Evolutionary conservation across 2,797 vertebrate species (phyloP).

Genomic region (Melanogrammus aeglefinus): DNA sequence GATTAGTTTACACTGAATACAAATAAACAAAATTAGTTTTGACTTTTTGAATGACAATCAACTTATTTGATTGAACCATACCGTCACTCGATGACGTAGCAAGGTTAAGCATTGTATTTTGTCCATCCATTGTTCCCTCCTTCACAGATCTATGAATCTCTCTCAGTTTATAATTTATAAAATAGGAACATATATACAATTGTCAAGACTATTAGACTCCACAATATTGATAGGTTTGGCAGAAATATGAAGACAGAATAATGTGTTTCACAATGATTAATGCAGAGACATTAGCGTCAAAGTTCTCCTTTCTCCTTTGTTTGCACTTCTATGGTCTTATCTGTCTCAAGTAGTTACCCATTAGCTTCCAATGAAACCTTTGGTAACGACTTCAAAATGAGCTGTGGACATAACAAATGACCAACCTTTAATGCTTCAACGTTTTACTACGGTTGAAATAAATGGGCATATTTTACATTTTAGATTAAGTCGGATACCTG

Average conservation of each 20-base stretch:
- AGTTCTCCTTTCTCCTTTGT: neutral
- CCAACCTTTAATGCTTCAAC: neutral
- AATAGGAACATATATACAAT: neutral
- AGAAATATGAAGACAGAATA: neutral
- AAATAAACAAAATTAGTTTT: neutral
- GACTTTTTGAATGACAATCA: neutral
- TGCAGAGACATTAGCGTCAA: neutral
- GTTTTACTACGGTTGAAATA: neutral
- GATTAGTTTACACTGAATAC: slow-evolving; percentile 25
- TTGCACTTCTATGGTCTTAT: neutral
- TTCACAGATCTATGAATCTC: neutral
- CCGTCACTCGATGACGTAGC: neutral
- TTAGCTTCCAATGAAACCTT: neutral
- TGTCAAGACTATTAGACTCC: neutral
- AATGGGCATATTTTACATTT: neutral
- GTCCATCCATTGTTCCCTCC: neutral
- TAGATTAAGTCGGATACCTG: neutral
- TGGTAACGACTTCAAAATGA: neutral
- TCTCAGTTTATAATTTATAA: neutral
- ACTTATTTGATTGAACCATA: neutral
- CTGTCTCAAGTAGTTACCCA: neutral
- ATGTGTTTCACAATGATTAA: neutral
- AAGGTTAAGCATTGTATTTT: neutral
- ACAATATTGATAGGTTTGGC: neutral
- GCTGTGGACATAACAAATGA: neutral